These are phyloP conservation scores for Crematogaster levior DNA, from an alignment of 2,888 invertebrate species.

Conservation along the genomic window DNA sequence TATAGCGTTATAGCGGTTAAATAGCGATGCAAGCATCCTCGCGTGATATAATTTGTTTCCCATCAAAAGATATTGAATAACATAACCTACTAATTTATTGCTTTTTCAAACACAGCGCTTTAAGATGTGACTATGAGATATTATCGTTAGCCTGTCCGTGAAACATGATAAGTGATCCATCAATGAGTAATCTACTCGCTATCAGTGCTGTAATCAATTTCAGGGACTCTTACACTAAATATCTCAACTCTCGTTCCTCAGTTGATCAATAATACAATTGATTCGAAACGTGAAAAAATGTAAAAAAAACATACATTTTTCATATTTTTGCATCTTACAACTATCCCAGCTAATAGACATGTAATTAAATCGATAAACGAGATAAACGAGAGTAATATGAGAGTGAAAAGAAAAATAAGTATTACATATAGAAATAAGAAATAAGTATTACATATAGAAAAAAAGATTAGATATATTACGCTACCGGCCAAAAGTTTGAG, in stretches of 20 bases:
- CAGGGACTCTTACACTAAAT: constrained; percentile 7
- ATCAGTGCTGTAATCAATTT: constrained; percentile 13
- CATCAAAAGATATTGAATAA: neutral
- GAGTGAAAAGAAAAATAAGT: too few relatives aligned
- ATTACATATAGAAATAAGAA: too few relatives aligned
- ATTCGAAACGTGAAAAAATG: neutral
- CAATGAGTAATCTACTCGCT: neutral
- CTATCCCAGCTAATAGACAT: neutral
- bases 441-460: neutral
- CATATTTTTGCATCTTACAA: neutral
- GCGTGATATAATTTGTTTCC: neutral
- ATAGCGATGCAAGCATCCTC: neutral
- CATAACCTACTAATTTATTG: neutral
- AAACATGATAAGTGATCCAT: constrained; percentile 20
- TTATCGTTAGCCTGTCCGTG: neutral
- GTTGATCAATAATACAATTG: neutral
- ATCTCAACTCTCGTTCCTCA: neutral
- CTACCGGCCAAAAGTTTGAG: too few relatives aligned
- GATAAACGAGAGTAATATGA: too few relatives aligned
- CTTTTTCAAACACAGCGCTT: neutral
- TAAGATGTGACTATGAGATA: neutral
- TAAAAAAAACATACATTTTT: neutral
- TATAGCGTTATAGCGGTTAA: neutral
- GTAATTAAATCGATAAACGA: neutral
- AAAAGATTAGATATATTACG: neutral